Conservation (phyloP, 2,888 invertebrate species). For the Tholera decimalis region DNA sequence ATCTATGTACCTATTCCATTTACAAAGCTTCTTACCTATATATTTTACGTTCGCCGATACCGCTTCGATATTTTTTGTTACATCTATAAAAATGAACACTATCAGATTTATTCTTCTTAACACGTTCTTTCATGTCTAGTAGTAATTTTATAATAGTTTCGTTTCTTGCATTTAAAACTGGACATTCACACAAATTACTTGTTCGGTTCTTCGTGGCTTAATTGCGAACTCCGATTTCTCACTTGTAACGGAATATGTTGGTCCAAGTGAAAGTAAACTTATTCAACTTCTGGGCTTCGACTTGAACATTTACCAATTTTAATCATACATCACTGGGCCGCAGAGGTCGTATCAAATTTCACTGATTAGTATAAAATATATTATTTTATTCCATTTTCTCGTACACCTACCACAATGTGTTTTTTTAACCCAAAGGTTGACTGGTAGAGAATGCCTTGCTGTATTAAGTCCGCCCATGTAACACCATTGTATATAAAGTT, state of each 20-base stretch:
- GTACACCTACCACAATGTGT: no score
- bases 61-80: slow-evolving; percentile 2
- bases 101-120: slow-evolving; percentile 19
- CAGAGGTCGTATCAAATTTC: slow-evolving; percentile 30
- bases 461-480: no score
- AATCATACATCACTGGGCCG: slow-evolving; percentile 50
- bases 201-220: slow-evolving; percentile 67
- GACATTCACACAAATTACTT: slow-evolving; percentile 69
- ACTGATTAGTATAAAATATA: no score
- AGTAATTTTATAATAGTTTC: slow-evolving; percentile 59
- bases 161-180: slow-evolving; percentile 71
- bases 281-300: slow-evolving; percentile 56
- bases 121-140: slow-evolving; percentile 61
- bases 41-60: no score
- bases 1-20: slow-evolving; percentile 12
- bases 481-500: no score
- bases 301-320: slow-evolving; percentile 41
- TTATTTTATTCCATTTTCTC: no score
- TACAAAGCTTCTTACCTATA: neutral
- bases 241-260: slow-evolving; percentile 70
- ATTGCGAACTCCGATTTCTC: slow-evolving; percentile 74
- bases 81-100: slow-evolving; percentile 13
- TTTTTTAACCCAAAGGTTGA: no score
- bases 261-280: slow-evolving; percentile 64
- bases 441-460: no score